These are phyloP conservation scores for Lapara coniferarum DNA, from an alignment of 2,888 invertebrate species.

Conservation along the genomic window DNA sequence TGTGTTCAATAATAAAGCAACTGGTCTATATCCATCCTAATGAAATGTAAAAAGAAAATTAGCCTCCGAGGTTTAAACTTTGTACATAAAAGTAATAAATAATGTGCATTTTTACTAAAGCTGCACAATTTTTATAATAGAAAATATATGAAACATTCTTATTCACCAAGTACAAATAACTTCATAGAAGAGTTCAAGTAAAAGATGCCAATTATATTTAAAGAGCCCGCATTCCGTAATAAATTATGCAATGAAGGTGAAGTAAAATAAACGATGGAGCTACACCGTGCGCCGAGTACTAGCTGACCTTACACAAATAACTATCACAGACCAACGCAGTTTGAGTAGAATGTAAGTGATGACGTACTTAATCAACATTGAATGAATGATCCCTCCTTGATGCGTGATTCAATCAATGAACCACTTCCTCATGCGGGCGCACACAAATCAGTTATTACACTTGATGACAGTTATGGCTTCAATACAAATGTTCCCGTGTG, in stretches of 20 bases:
- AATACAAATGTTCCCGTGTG: slow-evolving; percentile 74
- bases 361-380: slow-evolving; percentile 57
- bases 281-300: slow-evolving; percentile 34
- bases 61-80: background rate
- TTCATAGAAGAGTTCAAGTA: background rate
- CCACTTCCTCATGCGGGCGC: slow-evolving; percentile 79
- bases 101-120: too few relatives aligned
- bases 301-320: slow-evolving; percentile 49
- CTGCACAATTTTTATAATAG: background rate
- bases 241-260: slow-evolving; percentile 32
- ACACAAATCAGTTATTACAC: slow-evolving; percentile 68
- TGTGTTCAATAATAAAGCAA: slow-evolving; percentile 63
- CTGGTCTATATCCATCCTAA: slow-evolving; percentile 57
- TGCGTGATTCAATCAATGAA: slow-evolving; percentile 71
- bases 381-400: slow-evolving; percentile 59
- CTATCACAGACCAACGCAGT: slow-evolving; percentile 48
- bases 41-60: slow-evolving; percentile 52
- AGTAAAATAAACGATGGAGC: slow-evolving; percentile 47
- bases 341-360: slow-evolving; percentile 43
- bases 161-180: background rate
- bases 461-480: slow-evolving; percentile 75
- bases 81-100: background rate
- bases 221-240: slow-evolving; percentile 2
- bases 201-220: background rate
- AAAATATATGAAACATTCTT: background rate